These are phyloP conservation scores for Sinhomidia bicolor DNA, from an alignment of 2,888 invertebrate species.

Conservation along the genomic window DNA sequence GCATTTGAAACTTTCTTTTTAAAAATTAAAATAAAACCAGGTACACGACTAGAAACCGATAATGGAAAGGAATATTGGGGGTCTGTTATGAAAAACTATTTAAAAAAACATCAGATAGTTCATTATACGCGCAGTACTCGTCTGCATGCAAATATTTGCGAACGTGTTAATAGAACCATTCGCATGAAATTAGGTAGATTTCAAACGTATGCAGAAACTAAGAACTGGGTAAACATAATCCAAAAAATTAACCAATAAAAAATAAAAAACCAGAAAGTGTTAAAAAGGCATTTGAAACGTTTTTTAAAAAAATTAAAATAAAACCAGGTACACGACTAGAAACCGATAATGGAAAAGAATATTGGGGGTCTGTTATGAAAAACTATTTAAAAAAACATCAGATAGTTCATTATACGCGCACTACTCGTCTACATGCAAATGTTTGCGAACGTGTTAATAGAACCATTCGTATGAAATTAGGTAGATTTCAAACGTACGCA, in stretches of 20 bases:
- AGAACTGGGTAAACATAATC: neutral
- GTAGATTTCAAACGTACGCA: neutral
- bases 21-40: neutral
- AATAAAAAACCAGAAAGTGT: neutral
- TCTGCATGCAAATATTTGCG: neutral
- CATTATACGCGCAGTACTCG: neutral
- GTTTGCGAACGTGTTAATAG: conserved; percentile 1
- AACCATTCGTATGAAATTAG: neutral
- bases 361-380: neutral
- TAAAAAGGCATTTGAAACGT: neutral
- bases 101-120: neutral
- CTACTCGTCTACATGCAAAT: neutral
- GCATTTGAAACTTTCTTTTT: neutral
- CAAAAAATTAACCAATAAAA: neutral
- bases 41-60: neutral
- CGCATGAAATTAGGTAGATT: neutral
- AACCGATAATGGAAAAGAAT: neutral
- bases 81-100: neutral
- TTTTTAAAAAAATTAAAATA: neutral
- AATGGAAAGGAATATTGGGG: neutral
- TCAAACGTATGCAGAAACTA: neutral
- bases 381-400: neutral
- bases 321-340: neutral
- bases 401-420: neutral
- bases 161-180: neutral